phyloP scores from a whole-genome alignment of 1,140 invertebrate species.

The Leptinotarsa texana region DNA sequence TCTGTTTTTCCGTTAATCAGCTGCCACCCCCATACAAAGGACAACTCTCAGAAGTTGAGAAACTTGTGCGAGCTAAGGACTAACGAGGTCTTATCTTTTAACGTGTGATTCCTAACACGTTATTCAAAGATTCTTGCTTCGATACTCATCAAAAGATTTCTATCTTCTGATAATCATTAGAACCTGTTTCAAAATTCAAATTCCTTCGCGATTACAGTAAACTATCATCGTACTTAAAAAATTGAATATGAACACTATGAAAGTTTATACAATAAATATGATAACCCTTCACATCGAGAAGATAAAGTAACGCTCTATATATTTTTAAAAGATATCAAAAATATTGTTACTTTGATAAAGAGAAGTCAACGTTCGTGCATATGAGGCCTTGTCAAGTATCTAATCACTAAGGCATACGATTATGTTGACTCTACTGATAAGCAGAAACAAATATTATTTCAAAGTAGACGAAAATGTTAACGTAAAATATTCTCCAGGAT shows the following conservation, averaged over 20 bases:
- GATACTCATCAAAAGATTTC: too few relatives aligned
- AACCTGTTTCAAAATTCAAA: too few relatives aligned
- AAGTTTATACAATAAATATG: background rate
- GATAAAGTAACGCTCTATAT: background rate
- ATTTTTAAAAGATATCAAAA: background rate
- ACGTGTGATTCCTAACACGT: too few relatives aligned
- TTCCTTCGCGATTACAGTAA: too few relatives aligned
- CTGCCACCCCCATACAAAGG: too few relatives aligned
- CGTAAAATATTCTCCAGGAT: background rate
- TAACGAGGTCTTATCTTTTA: too few relatives aligned
- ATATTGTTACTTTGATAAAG: background rate
- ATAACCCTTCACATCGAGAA: constrained; percentile 1
- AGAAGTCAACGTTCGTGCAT: constrained; percentile 5
- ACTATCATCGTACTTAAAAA: too few relatives aligned
- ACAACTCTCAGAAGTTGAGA: too few relatives aligned
- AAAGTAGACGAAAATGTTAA: background rate
- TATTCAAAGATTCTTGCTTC: too few relatives aligned
- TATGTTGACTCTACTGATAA: constrained; percentile 2
- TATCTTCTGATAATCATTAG: too few relatives aligned
- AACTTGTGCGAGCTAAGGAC: too few relatives aligned
- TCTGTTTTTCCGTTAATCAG: too few relatives aligned
- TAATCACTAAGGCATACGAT: constrained; percentile 1
- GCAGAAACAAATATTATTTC: background rate
- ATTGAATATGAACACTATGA: background rate
- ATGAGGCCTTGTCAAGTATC: constrained; percentile 5